A percentile compares a stretch with the other conserved stretches of the same genome.
Conservation (phyloP, 2,797 vertebrate species). For the Buceros bicornis region DNA sequence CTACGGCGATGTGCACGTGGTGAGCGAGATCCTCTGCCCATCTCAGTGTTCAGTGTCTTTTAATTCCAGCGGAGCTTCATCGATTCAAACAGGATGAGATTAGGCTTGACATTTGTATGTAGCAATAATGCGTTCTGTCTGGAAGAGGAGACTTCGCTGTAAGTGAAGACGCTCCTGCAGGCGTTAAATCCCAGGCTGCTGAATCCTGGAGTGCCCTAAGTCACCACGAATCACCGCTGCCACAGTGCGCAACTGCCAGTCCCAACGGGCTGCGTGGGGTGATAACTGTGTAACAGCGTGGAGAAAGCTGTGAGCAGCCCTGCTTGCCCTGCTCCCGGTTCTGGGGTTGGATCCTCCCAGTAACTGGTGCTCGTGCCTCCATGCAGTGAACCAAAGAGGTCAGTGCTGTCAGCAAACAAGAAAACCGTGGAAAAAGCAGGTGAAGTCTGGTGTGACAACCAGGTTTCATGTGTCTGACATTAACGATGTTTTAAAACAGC, state of each 20-base stretch:
- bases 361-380: neutral
- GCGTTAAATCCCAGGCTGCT: neutral
- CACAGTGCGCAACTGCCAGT: rapidly evolving
- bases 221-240: neutral
- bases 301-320: neutral
- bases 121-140: neutral
- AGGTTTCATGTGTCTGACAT: neutral
- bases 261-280: rapidly evolving
- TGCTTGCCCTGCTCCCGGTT: neutral
- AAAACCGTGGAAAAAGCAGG: neutral
- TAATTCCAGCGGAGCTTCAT: neutral
- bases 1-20: neutral
- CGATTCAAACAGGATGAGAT: neutral
- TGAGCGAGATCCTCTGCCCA: neutral
- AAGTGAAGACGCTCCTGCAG: neutral
- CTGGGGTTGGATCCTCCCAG: neutral
- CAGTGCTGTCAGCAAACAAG: neutral
- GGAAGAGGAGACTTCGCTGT: neutral
- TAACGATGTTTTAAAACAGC: neutral
- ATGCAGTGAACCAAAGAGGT: neutral
- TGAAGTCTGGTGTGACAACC: neutral
- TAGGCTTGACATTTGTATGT: neutral
- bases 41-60: neutral
- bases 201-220: neutral
- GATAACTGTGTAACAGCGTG: rapidly evolving